phyloP scores from a whole-genome alignment of 2,113 vertebrate species.

The Hippocampus comes region DNA sequence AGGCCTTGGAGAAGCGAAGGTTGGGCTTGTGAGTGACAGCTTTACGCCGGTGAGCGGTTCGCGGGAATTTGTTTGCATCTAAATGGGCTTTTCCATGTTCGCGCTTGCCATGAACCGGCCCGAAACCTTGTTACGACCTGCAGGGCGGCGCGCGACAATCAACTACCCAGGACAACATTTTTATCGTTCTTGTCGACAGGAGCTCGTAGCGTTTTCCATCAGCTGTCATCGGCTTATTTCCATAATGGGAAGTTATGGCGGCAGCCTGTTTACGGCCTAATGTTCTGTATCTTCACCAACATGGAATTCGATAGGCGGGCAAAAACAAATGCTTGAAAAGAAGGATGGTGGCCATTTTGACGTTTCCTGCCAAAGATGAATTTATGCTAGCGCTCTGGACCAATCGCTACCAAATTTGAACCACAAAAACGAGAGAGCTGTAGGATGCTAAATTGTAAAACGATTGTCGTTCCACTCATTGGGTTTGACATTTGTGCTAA shows the following conservation, averaged over 20 bases:
- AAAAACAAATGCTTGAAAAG: neutral
- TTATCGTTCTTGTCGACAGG: constrained; percentile 4
- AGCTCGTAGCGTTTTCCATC: neutral
- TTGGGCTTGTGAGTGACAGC: constrained; percentile 32
- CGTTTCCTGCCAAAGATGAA: neutral
- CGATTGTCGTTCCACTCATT: neutral
- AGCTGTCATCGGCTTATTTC: constrained; percentile 46
- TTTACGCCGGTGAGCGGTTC: constrained; percentile 31
- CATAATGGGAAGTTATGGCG: constrained; percentile 37
- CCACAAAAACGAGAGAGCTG: neutral
- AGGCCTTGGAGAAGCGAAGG: constrained; percentile 20
- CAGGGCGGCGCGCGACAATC: constrained; percentile 7
- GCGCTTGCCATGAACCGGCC: neutral
- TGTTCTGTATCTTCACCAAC: neutral
- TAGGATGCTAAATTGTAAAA: neutral
- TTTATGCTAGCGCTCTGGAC: neutral
- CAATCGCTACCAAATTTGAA: neutral
- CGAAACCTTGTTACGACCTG: neutral
- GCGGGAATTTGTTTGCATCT: constrained; percentile 22
- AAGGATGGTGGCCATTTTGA: neutral
- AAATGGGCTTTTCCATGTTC: constrained; percentile 12
- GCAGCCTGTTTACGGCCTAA: constrained; percentile 38
- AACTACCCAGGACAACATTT: constrained; percentile 1
- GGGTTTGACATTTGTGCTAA: constrained; percentile 18
- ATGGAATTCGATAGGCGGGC: neutral